Base-by-base conservation (phyloP, 2,113 vertebrate species). In the Panthera leo region DNA sequence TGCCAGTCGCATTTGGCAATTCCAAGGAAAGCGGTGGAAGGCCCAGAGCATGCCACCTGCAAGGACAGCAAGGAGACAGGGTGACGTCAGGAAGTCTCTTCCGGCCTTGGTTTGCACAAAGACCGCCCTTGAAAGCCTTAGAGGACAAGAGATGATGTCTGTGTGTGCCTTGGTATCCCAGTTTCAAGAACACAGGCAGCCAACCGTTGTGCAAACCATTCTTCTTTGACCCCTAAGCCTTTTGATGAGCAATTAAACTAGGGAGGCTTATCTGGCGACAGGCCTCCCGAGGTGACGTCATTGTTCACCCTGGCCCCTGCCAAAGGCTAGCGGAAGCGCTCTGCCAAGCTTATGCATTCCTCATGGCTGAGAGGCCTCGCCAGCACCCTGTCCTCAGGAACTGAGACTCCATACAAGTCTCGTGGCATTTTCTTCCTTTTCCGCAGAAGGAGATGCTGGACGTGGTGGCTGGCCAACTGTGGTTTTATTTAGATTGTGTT, bases 211-310 rank as follows among this genome's bases (percentile, higher is more conserved):
- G 80, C 53, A 82, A 85, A 89, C 85, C 27, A 53, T 63, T 68
- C 48, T 80, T 79, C 73, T 36, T 70, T 71, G 85, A 93, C 36
- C 65, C 55, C 51, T 95, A 58, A 87, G 86, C 61, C 82, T 91
- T 87, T 94, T 84, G 67, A 97, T 92, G 88, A 96, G 86, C 92
- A 88, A 0, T 85, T 75, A 91, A 92, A 94, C 65, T 48, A 21
- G 36, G 58, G 79, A 65, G 86, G 97, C 88, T 97, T 97, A 95
- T 97, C 97, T 91, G 71, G 85, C 85, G 80, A 67, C 34, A 70
- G 79, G 58, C 86, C 63, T 79, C 71, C 89, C 3, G 51, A 29
- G 51, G 39, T 71, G 92, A 93, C 39, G 5, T 97, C 85, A 97
- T 5, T 39, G 90, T 53, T 96, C 55, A 48, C 90, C 89, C 63